Base-by-base conservation (phyloP, 2,113 vertebrate species). In the Actinemys pallida region DNA sequence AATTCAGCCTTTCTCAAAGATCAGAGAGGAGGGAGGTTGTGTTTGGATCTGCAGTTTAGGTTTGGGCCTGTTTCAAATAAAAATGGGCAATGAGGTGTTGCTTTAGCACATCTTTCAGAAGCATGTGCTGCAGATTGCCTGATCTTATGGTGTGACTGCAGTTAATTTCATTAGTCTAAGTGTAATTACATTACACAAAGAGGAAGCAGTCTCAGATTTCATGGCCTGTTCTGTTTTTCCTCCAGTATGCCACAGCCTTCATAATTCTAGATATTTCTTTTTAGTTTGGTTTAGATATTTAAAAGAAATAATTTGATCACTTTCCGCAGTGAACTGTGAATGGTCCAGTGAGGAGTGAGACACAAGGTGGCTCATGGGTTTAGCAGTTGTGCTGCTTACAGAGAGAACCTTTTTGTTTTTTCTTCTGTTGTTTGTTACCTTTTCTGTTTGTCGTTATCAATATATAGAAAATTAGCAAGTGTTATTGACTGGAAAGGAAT, bases 101-200 rank as follows among this genome's bases (percentile, higher is more conserved):
- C 86, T 93, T 91, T 72, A 87, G 69, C 59, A 86, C 69, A 57
- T 76, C 94, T 90, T 93, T 93, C 76, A 31, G 57, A 91, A 82
- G 69, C 69, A 4, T 69, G 83, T 80, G 84, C 88, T 94, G 90
- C 93, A 93, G 84, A 90, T 93, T 91, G 88, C 81, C 88, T 95
- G 91, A 86, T 93, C 91, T 95, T 93, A 78, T 91, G 84, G 84
- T 82, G 90, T 94, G 93, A 92, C 93, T 97, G 86, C 84, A 93
- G 82, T 96, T 81, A 82, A 97, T 96, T 97, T 96, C 87, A 92
- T 97, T 97, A 97, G 83, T 53, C 90, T 92, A 92, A 96, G 81
- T 94, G 90, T 97, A 97, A 97, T 97, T 97, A 96, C 93, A 90
- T 97, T 97, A 95, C 93, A 91, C 97, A 89, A 86, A 95, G 84